These are phyloP conservation scores for Episyrphus balteatus DNA, from an alignment of 1,140 invertebrate species.

Conservation along the genomic window DNA sequence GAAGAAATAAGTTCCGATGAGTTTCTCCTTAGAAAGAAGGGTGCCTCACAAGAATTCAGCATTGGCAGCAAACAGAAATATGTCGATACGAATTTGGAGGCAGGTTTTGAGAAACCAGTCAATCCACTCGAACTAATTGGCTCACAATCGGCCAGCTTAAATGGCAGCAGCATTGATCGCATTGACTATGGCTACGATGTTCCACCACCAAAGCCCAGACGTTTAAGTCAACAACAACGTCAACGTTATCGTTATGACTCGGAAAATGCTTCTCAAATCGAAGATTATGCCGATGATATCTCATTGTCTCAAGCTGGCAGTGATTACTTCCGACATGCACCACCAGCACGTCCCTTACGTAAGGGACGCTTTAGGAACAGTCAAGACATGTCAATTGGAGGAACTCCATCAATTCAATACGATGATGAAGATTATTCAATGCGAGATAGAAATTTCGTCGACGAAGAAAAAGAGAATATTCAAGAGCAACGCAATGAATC, in stretches of 20 bases:
- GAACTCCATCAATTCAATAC: background rate
- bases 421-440: constrained; percentile 24
- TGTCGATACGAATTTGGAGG: constrained; percentile 51
- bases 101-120: constrained; percentile 56
- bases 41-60: constrained; percentile 71
- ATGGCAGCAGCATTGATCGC: constrained; percentile 2
- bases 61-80: constrained; percentile 55
- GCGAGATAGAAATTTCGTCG: constrained; percentile 20
- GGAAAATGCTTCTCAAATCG: constrained; percentile 24
- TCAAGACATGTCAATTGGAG: constrained; percentile 18
- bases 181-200: constrained; percentile 27
- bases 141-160: constrained; percentile 6
- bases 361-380: constrained; percentile 36
- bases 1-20: constrained; percentile 79
- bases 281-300: constrained; percentile 27
- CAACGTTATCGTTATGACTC: constrained; percentile 23
- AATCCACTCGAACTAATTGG: constrained; percentile 51
- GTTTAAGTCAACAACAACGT: constrained; percentile 16
- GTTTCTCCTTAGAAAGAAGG: constrained; percentile 68
- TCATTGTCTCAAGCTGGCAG: constrained; percentile 34
- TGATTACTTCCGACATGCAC: constrained; percentile 16
- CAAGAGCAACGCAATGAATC: constrained; percentile 12
- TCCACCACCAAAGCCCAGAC: constrained; percentile 29
- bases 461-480: constrained; percentile 32
- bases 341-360: constrained; percentile 27